Evolutionary conservation across 2,888 invertebrate genomes (phyloP), one percentile per base, ranked within the genome.

Genomic region (Alloplasta piceator): DNA sequence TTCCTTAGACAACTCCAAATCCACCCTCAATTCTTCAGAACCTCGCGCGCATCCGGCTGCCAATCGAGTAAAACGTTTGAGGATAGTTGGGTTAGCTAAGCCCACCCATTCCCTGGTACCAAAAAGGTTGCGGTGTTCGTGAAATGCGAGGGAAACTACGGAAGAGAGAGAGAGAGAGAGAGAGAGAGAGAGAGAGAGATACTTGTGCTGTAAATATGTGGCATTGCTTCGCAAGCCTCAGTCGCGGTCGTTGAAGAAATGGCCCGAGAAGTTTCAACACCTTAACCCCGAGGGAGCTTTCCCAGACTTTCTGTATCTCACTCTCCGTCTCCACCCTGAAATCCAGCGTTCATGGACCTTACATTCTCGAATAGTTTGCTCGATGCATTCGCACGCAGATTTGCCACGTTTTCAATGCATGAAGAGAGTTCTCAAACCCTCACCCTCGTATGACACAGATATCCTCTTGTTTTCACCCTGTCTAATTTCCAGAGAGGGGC

Each of bases 11-110:
- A 72, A 72, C 7, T 46, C 64, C 36, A 14, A 41, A 52, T 36
- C 38, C 7, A 55, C 61, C 55, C 50, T 68, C 58, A 12, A 58
- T 71, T 70, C 67, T 46, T 72, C 56, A 50, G 56, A 68, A 73
- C 73, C 61, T 58, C 56, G 41, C 76, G 73, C 72, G 63, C 71
- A 60, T 38, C 26, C 50, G 75, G 55, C 66, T 71, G 70, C 71
- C 80, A 80, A 77, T 73, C 66, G 76, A 77, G 76, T 68, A 73
- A 77, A 80, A 72, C 73, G 72, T 72, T 63, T 76, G 50, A 26
- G 68, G 73, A 80, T 73, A 68, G 76, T 76, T 72, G 58, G 50
- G 72, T 39, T 75, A 38, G 55, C 61, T 38, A 46, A 61, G 48
- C 48, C 38, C 60, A 60, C 61, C 61, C 55, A 55, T 72, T 72